phyloP scores from a whole-genome alignment of 2,888 invertebrate species.

The Cosmorhoe ocellata region DNA sequence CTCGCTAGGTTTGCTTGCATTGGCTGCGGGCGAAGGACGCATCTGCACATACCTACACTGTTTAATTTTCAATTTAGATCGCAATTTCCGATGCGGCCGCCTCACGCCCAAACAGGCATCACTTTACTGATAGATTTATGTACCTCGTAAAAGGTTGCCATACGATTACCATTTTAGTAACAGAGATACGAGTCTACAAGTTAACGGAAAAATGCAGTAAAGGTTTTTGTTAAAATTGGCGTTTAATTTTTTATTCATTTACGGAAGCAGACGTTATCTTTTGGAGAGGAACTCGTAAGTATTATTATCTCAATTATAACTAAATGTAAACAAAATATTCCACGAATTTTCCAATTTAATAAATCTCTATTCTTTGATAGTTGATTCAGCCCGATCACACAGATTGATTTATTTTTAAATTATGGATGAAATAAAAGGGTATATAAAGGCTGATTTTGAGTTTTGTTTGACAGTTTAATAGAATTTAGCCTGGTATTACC shows the following conservation, averaged over 20 bases:
- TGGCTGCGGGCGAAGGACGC: constrained; percentile 27
- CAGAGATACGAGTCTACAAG: constrained; percentile 19
- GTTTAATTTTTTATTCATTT: background rate
- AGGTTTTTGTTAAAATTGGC: background rate
- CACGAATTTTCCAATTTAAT: too few species aligned
- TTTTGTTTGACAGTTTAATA: too few species aligned
- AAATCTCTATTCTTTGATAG: too few species aligned
- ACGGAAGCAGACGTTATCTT: background rate
- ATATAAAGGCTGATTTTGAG: too few species aligned
- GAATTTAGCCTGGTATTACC: too few species aligned
- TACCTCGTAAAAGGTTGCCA: constrained; percentile 39
- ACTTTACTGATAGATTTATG: constrained; percentile 78
- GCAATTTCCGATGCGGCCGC: constrained; percentile 79
- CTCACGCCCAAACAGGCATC: constrained; percentile 77
- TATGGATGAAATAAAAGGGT: too few species aligned
- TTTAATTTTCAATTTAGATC: constrained; percentile 84
- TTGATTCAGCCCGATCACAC: too few species aligned
- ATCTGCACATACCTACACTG: constrained; percentile 54
- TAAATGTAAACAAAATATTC: too few species aligned
- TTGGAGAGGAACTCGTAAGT: too few species aligned
- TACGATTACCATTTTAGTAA: constrained; percentile 22
- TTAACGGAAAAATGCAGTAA: constrained; percentile 3
- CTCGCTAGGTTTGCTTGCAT: constrained; percentile 30
- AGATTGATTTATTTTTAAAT: too few species aligned
- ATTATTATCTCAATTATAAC: too few species aligned